Evolutionary conservation across 2,797 vertebrate species (phyloP), one percentile per base, ranked within the genome.

Genomic region (Lacerta viridis): DNA sequence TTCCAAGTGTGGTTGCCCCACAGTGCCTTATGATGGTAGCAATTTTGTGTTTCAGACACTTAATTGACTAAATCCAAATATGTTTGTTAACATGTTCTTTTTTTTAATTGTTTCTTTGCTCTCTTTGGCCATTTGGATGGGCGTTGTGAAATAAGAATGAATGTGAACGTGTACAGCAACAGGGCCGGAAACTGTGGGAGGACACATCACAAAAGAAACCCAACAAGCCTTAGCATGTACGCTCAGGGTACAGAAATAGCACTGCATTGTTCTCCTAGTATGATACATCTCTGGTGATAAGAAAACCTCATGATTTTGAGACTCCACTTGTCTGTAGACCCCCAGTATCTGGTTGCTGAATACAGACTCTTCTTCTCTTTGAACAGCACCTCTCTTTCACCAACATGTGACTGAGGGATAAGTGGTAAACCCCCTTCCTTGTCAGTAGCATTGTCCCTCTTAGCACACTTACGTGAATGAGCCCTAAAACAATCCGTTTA

Each of bases 401-500:
- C 79, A 76, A 76, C 33, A 33, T 77, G 84, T 61, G 41, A 84
- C n/a, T 55, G 27, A 69, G 71, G 59, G 79, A 86, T 81, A 89
- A 85, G 72, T 68, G 59, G 36, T 79, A 74, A 89, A 80, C 41
- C 46, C 64, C 29, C 72, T 80, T 27, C 83, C 82, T 89, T 86
- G 86, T 86, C 79, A 61, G 71, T 36, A 64, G 61, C 7, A 86
- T 76, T 86, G 78, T 86, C 74, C 71, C 59, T 86, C 84, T 89
- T 89, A 82, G 88, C 72, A 71, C 71, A 86, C 78, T 76, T 82
- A 81, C 33, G 88, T 69, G 88, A 89, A 89, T 89, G 84, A 86
- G 84, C 71, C 88, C 79, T 86, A 86, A 89, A 86, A 86, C 88
- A 89, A 89, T 82, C 39, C 33, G 71, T 86, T 89, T 89, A 86